Conservation (phyloP, 2,888 invertebrate genomes). For the Rhamnusium bicolor region DNA sequence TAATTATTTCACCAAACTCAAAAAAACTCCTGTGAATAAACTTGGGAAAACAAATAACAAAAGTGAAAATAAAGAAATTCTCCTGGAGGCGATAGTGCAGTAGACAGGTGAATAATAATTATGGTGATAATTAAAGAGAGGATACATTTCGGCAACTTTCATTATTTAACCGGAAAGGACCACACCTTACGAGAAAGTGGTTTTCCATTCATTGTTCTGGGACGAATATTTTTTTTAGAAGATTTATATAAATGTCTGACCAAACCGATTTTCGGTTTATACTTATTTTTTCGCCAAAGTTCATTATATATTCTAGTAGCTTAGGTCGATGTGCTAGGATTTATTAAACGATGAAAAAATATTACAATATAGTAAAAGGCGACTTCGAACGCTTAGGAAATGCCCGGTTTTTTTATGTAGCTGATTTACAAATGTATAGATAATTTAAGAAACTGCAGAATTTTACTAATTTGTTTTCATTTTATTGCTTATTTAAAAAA, state of each 20-base stretch:
- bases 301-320: no score
- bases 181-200: slow-evolving; percentile 48
- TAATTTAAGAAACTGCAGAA: no score
- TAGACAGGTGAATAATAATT: slow-evolving; percentile 29
- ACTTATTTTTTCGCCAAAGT: no score
- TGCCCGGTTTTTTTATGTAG: not conserved
- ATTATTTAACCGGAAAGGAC: slow-evolving; percentile 49
- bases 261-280: slow-evolving; percentile 17
- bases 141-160: slow-evolving; percentile 50
- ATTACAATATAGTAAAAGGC: not conserved
- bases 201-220: slow-evolving; percentile 33
- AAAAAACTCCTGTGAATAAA: not conserved
- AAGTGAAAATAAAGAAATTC: slow-evolving; percentile 28
- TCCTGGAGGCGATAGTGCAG: not conserved
- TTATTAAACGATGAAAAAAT: no score
- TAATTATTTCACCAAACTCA: not conserved
- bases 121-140: slow-evolving; percentile 30
- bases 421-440: not conserved
- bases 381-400: not conserved
- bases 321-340: no score
- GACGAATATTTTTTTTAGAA: slow-evolving; percentile 12
- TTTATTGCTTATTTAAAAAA: no score
- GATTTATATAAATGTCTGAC: not conserved
- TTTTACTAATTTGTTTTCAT: no score
- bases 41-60: not conserved